Evolutionary conservation across 2,888 invertebrate genomes (phyloP).

Genomic region (Agrotis segetum): DNA sequence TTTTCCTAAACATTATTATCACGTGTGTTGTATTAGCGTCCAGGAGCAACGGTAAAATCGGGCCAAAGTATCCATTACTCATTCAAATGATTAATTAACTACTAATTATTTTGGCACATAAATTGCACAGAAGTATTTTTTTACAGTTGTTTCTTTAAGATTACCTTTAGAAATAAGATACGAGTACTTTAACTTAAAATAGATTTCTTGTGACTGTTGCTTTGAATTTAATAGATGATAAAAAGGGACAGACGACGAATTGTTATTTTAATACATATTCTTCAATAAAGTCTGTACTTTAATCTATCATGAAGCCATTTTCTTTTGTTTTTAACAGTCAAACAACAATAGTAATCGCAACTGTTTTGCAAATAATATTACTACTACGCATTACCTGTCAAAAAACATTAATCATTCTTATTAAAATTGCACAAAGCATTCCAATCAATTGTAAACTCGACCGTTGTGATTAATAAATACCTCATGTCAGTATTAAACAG

Average conservation of each 20-base stretch:
- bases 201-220: no score
- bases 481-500: slow-evolving; percentile 28
- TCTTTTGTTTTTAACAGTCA: no score
- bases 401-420: no score
- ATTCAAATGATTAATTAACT: slow-evolving; percentile 22
- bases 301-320: no score
- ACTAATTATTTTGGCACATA: not conserved
- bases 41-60: not conserved
- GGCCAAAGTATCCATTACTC: not conserved
- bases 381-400: no score
- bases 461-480: slow-evolving; percentile 40
- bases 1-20: no score
- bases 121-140: not conserved
- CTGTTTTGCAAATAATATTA: not conserved
- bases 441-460: slow-evolving; percentile 6
- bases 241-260: no score
- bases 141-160: no score
- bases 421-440: slow-evolving; percentile 13
- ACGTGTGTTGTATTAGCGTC: not conserved
- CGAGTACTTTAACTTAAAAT: no score
- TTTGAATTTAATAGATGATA: no score
- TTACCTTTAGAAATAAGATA: not conserved
- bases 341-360: not conserved
- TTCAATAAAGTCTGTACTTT: no score
- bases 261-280: no score